Evolutionary conservation across 2,113 vertebrate species (phyloP), one percentile per base, ranked within the genome.

Genomic region (Microcebus lehilahytsara): DNA sequence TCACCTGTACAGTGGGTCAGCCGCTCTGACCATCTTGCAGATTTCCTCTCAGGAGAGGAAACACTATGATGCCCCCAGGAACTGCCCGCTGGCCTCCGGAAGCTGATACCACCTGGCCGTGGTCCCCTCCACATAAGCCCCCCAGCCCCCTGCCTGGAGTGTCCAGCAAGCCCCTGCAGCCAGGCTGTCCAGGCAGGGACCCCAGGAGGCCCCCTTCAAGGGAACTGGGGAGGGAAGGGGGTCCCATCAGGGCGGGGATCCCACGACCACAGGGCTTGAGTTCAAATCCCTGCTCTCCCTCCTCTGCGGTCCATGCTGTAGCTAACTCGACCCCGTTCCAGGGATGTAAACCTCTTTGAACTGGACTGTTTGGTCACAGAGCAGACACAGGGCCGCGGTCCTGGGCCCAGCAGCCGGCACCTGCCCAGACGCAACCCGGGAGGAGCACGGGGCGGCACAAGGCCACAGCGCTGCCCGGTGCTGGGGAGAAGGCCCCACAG

Each of bases 331-430:
- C 42, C 16, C 67, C 67, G 58, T 8, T 19, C 17, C 25, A 40
- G 12, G 25, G 25, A 17, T 2, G 14, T 37, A 11, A 32, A 40
- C 42, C 42, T 80, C 19, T 79, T 32, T 49, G 58, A 89, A 78
- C 25, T 49, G 78, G 42, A 64, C 27, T 27, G 40, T 2, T 10
- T n/a, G 79, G 77, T n/a, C 25, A 0, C 71, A 66, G 53, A 13
- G 67, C 32, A 89, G 56, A 25, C 60, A 62, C 27, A 62, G 37
- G 20, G 30, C 40, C 67, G n/a, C 4, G 9, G 12, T 7, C 17
- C 40, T n/a, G 3, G 53, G 23, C 42, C 56, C 25, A 32, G n/a
- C n/a, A 5, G 4, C 9, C 2, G 0, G 23, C 8, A 78, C 16
- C 60, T 67, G 23, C 60, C 60, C 32, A 77, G 32, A 67, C 20